phyloP scores from a whole-genome alignment of 1,140 invertebrate genomes.

The Brachionus plicatilis region DNA sequence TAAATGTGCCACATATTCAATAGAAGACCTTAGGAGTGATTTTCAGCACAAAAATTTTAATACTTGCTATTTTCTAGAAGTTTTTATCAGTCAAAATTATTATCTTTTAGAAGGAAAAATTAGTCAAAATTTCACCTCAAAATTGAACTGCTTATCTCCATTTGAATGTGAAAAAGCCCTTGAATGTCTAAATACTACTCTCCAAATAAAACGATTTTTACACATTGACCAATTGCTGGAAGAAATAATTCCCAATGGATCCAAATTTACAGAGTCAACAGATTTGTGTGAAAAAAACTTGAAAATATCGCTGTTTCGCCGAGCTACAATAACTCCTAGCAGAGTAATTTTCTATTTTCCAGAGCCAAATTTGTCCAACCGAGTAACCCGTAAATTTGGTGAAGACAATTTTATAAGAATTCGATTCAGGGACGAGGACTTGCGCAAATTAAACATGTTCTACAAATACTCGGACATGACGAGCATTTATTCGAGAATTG shows the following conservation, averaged over 20 bases:
- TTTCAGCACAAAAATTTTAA: background rate
- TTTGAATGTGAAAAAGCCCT: background rate
- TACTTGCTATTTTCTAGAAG: background rate
- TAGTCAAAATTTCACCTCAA: background rate
- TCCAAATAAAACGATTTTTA: background rate
- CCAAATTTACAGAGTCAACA: background rate
- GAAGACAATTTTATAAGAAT: background rate
- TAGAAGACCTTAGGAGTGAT: background rate
- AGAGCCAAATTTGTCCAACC: background rate
- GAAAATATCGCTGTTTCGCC: background rate
- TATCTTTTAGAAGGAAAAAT: background rate
- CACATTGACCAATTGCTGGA: background rate
- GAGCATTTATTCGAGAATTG: background rate
- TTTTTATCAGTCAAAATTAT: slow-evolving; percentile 14
- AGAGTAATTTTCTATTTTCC: slow-evolving; percentile 7
- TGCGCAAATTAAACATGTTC: background rate
- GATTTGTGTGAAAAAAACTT: background rate
- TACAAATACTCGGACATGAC: background rate
- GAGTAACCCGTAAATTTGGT: background rate
- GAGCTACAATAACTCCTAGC: background rate
- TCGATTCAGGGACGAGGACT: background rate
- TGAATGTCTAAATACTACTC: background rate
- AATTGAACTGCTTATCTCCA: background rate
- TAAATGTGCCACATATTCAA: background rate
- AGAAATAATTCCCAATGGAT: background rate